phyloP scores from a whole-genome alignment of 1,140 invertebrate species.

The Spodoptera frugiperda region DNA sequence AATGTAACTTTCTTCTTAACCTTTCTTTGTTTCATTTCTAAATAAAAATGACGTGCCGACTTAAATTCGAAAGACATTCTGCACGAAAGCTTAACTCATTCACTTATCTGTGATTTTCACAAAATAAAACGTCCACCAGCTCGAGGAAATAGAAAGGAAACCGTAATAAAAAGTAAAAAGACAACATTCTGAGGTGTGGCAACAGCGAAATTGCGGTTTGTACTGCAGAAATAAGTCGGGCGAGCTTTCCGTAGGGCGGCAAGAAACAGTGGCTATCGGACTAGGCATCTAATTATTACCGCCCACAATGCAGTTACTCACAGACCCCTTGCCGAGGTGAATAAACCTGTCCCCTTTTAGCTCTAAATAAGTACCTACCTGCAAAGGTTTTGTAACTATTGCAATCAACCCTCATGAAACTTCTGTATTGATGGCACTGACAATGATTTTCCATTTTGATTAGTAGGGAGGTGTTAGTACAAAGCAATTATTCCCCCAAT shows the following conservation, averaged over 20 bases:
- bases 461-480: neutral
- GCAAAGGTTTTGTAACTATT: neutral
- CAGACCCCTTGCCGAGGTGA: conserved; percentile 58
- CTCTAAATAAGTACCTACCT: conserved; percentile 39
- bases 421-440: neutral
- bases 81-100: conserved; percentile 41
- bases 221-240: conserved; percentile 62
- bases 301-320: conserved; percentile 63
- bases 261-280: conserved; percentile 70
- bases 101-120: conserved; percentile 52
- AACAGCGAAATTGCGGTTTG: conserved; percentile 66
- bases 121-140: conserved; percentile 48
- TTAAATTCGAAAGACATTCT: conserved; percentile 73
- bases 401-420: conserved; percentile 17
- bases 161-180: conserved; percentile 53
- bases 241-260: conserved; percentile 59
- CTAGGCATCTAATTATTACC: conserved; percentile 77
- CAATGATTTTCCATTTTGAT: conserved; percentile 25
- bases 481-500: neutral
- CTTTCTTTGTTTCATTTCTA: conserved; percentile 74
- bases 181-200: conserved; percentile 60
- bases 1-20: conserved; percentile 76
- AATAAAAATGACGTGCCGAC: conserved; percentile 65
- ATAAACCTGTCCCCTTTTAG: conserved; percentile 65
- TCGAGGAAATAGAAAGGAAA: conserved; percentile 56